Conservation (phyloP, 2,113 vertebrate genomes). For the Vulpes lagopus region DNA sequence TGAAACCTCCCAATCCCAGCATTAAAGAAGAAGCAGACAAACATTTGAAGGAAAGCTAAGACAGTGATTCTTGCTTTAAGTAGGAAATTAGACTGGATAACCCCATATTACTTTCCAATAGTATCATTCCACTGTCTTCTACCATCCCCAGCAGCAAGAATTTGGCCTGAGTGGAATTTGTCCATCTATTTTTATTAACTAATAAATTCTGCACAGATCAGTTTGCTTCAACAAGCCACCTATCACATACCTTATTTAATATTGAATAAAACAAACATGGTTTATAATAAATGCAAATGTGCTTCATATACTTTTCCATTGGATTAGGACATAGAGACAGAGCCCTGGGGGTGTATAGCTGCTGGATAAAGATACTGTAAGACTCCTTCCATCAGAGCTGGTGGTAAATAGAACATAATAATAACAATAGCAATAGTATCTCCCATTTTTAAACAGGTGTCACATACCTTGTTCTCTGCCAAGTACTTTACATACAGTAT, state of each 20-base stretch:
- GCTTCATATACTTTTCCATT: not conserved
- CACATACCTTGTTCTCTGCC: not conserved
- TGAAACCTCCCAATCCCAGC: not conserved
- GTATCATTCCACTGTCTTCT: not conserved
- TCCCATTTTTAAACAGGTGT: not conserved
- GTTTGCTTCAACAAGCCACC: not conserved
- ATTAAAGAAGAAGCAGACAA: not conserved
- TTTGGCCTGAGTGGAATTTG: not conserved
- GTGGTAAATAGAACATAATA: not conserved
- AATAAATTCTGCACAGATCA: not conserved
- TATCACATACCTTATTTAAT: not conserved
- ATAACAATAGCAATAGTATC: not conserved
- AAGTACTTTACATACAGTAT: not conserved
- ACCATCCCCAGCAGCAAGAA: not conserved
- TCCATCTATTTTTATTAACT: slow-evolving; percentile 2
- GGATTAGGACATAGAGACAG: not conserved
- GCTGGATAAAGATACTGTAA: not conserved
- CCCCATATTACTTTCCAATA: not conserved
- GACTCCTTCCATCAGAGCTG: not conserved
- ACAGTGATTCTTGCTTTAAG: not conserved
- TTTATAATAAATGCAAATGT: not conserved
- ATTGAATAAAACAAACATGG: not conserved
- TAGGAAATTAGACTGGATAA: not conserved
- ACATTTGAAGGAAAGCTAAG: not conserved
- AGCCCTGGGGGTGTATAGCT: not conserved